Base-by-base conservation (phyloP, 1,140 invertebrate genomes). In the Nebria ingens region DNA sequence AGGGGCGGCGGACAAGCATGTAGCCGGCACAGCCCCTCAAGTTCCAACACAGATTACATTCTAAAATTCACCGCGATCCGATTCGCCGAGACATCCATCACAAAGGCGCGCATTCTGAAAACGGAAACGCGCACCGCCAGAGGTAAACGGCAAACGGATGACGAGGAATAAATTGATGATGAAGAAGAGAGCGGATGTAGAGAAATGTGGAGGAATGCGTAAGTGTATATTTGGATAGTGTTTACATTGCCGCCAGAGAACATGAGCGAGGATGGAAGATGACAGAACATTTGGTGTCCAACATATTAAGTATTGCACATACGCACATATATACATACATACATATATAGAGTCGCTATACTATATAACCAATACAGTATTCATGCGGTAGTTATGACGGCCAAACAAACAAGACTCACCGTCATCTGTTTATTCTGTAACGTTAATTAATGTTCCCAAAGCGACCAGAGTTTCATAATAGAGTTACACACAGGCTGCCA, bases 361-460 rank as follows among this genome's bases (percentile, higher is more conserved):
- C n/a, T n/a, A n/a, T n/a, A n/a, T n/a, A n/a, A n/a, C n/a, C n/a
- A n/a, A n/a, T n/a, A n/a, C n/a, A n/a, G n/a, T n/a, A n/a, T n/a
- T n/a, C n/a, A n/a, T 89, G 66, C 86, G 86, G 50, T 73, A 85
- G 58, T 75, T 88, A 29, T 82, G 85, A 63, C 82, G 87, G 69
- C 82, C 87, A 58, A 83, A 83, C 40, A 85, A 85, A 9, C 84
- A 89, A 63, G 89, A 34, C 25, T 34, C 25, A n/a, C 25, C 25
- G 40, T 45, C 6, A 45, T 45, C 6, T 45, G 40, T 45, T 11
- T 45, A 45, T 45, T 45, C 15, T 17, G 6, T 17, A 45, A 17
- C 15, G 15, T 11, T 45, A 45, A 45, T 45, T 11, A 45, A 45
- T 45, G 15, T 45, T 45, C 40, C 40, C 40, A 45, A 17, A 12